phyloP scores from a whole-genome alignment of 2,797 vertebrate genomes.

The Trachops cirrhosus region DNA sequence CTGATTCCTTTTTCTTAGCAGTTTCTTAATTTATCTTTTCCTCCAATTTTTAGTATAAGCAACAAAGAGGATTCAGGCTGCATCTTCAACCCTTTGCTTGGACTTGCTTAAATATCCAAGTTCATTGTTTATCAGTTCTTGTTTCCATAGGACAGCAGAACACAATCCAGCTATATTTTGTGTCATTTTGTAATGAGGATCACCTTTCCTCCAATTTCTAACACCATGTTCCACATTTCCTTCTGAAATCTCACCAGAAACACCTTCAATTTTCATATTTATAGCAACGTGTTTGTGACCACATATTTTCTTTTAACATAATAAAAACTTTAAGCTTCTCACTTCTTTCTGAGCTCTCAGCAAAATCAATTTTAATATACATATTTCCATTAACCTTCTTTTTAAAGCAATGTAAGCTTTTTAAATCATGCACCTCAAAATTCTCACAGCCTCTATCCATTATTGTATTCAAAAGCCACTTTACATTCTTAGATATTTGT shows the following conservation, averaged over 20 bases:
- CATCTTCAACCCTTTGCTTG: not conserved
- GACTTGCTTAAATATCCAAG: not conserved
- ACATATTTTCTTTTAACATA: not conserved
- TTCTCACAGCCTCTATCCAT: not conserved
- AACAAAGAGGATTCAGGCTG: not conserved
- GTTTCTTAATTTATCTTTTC: not conserved
- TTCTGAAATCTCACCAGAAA: not conserved
- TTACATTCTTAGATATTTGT: not conserved
- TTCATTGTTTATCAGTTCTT: not conserved
- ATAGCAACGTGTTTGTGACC: not conserved
- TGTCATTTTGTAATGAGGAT: not conserved
- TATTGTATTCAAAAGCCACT: not conserved
- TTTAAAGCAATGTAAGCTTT: not conserved
- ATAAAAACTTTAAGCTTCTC: not conserved
- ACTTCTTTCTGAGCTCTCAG: not conserved
- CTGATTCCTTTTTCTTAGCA: not conserved
- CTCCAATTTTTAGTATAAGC: not conserved
- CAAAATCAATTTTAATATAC: not conserved
- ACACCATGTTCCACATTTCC: not conserved
- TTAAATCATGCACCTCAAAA: not conserved
- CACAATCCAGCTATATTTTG: not conserved
- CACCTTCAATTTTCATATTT: not conserved
- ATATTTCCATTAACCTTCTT: not conserved
- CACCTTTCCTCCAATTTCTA: not conserved
- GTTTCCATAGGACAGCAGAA: not conserved